Evolutionary conservation across 35 echinoderm and acorn worm genomes (phyloP), one percentile per base, ranked within the genome.

Genomic region (Apostichopus californicus): DNA sequence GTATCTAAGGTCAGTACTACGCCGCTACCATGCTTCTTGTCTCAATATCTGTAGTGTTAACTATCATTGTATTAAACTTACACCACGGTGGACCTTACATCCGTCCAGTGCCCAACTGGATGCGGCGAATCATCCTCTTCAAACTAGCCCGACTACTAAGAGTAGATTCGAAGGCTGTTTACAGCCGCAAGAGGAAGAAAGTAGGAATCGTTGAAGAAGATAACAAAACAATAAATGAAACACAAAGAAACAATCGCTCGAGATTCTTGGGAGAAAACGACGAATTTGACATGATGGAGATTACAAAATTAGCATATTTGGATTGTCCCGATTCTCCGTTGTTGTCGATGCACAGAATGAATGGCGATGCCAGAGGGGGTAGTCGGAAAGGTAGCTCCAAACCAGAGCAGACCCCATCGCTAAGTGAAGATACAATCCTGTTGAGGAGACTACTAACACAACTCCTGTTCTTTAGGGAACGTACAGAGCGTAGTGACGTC

Each of bases 1-100:
- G 12, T 46, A 66, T 90, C 89, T 5, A 77, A 99, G 97, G 97
- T 88, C 95, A 99, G 72, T 99, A 99, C 75, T 99, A 99, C 73
- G 97, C 94, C 10, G 94, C 95, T 21, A 99, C 97, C 3, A 99
- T 99, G 97, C 70, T 99, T 18, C 89, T 99, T 13, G 95, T 99
- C 1, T 99, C 97, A 8, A 80, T 99, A 13, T 99, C 97, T 28
- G 92, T 99, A 28, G 91, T 96, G 54, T 77, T 99, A 17, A 99
- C 95, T 10, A 94, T 99, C 11, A 91, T 94, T 11, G 95, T 99
- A 1, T 57, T 99, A 23, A 99, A 99, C 71, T 93, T 99, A 5
- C 95, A 99, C 56, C 95, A 96, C 87, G 83, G 97, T 65, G 97
- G 97, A 20, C 97, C 97, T 24, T 87, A 93, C 63, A 88, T 92